These are phyloP conservation scores for Ennomos erosarius DNA, from an alignment of 2,888 invertebrate species.

Conservation along the genomic window DNA sequence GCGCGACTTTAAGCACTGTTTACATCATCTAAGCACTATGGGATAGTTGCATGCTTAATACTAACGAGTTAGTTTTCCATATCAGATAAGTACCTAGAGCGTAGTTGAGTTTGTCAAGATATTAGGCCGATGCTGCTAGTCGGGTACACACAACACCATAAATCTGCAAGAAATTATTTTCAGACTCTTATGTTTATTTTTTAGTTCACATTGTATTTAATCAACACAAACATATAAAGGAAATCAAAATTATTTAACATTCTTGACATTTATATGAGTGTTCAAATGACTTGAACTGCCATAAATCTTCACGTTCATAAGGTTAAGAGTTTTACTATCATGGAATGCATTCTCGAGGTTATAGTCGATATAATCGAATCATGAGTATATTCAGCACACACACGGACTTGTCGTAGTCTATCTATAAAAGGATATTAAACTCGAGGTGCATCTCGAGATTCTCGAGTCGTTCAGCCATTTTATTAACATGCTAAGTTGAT, in stretches of 20 bases:
- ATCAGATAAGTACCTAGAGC: too few species aligned
- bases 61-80: too few species aligned
- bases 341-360: slow-evolving; percentile 55
- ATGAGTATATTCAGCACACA: slow-evolving; percentile 51
- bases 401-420: slow-evolving; percentile 18
- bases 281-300: slow-evolving; percentile 36
- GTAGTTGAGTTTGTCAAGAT: too few species aligned
- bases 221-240: too few species aligned
- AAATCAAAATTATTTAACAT: too few species aligned
- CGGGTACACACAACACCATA: too few species aligned
- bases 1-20: slow-evolving; percentile 37
- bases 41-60: too few species aligned
- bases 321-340: slow-evolving; percentile 51
- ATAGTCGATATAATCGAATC: slow-evolving; percentile 69
- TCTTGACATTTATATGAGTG: slow-evolving; percentile 7
- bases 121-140: too few species aligned
- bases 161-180: too few species aligned
- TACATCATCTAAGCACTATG: slow-evolving; percentile 34
- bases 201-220: too few species aligned
- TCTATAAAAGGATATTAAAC: slow-evolving; percentile 46
- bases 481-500: slow-evolving; percentile 19
- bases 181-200: too few species aligned
- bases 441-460: slow-evolving; percentile 32
- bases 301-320: slow-evolving; percentile 38
- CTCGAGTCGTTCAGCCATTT: slow-evolving; percentile 36